Evolutionary conservation across 2,113 vertebrate species (phyloP), one percentile per base, ranked within the genome.

Genomic region (Corythoichthys haematopterus): DNA sequence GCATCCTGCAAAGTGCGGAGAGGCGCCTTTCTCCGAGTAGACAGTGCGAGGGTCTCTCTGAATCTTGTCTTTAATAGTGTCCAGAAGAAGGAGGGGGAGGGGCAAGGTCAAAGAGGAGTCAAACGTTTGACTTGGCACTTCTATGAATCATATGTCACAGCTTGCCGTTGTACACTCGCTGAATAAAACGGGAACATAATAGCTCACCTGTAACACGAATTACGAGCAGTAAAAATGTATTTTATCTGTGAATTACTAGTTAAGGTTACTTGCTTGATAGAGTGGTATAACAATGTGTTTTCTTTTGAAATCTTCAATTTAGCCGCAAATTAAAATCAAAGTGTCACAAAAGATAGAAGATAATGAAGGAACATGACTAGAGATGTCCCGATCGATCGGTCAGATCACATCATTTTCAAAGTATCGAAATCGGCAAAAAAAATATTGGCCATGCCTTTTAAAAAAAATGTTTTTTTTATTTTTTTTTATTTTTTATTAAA

Each of bases 1-100:
- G 45, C 88, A 91, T 91, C 67, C 64, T 86, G 73, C 43, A 66
- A 69, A 7, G 35, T 2, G 47, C 3, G 13, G 58, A 59, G 38
- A 38, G 69, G 38, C 7, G 73, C 62, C 64, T 57, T 16, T 38
- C 40, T 16, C 43, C 65, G 50, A 63, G 58, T 7, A 14, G 64
- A 65, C n/a, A 40, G 60, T 67, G 73, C 68, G 64, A 82, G 62
- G 43, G 35, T 77, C 58, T 77, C n/a, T n/a, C 72, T 52, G 71
- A 57, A 56, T 58, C 69, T 67, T 12, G 67, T 52, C 68, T 72
- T 85, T 72, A 76, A 78, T 81, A 75, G 72, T 48, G 62, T 60
- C 65, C 62, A 74, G 69, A 69, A 11, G 36, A 37, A 7, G 46
- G 15, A 14, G 36, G 35, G 43, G 64, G 64, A 5, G 64, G 63